Evolutionary conservation across 2,797 vertebrate genomes (phyloP).

Genomic region (Manis pentadactyla): DNA sequence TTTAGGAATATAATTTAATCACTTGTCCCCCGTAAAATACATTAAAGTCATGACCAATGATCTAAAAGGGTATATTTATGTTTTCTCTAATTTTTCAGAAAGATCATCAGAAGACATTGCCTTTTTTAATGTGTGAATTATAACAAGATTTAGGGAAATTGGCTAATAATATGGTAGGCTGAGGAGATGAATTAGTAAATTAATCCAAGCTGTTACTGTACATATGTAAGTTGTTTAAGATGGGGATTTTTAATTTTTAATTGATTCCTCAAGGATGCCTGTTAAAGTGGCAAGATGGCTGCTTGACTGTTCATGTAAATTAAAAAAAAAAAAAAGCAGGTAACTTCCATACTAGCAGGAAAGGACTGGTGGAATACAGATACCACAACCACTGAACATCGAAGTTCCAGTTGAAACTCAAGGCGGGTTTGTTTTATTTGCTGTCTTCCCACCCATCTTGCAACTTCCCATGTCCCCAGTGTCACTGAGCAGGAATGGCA

Average conservation of each 20-base stretch:
- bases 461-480: not conserved
- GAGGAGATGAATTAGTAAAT: constrained; percentile 82
- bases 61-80: not conserved
- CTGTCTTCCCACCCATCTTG: not conserved
- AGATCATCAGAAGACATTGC: constrained; percentile 57
- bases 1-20: constrained; percentile 34
- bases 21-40: constrained; percentile 36
- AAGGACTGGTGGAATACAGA: not conserved
- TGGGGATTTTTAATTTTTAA: constrained; percentile 77
- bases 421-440: not conserved
- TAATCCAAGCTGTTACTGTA: constrained; percentile 77
- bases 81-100: constrained; percentile 58
- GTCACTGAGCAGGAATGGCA: not conserved
- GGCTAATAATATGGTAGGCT: constrained; percentile 82
- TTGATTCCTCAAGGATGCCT: constrained; percentile 65
- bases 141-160: constrained; percentile 82
- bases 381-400: not conserved
- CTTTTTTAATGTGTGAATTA: constrained; percentile 82
- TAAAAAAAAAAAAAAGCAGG: constrained; percentile 73
- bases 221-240: constrained; percentile 72
- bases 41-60: not conserved
- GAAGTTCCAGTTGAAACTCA: not conserved
- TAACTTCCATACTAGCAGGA: constrained; percentile 63
- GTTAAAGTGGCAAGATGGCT: constrained; percentile 79
- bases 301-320: constrained; percentile 75